These are phyloP conservation scores for Micoletzkya japonica DNA, from an alignment of 2,888 invertebrate genomes.

Conservation along the genomic window DNA sequence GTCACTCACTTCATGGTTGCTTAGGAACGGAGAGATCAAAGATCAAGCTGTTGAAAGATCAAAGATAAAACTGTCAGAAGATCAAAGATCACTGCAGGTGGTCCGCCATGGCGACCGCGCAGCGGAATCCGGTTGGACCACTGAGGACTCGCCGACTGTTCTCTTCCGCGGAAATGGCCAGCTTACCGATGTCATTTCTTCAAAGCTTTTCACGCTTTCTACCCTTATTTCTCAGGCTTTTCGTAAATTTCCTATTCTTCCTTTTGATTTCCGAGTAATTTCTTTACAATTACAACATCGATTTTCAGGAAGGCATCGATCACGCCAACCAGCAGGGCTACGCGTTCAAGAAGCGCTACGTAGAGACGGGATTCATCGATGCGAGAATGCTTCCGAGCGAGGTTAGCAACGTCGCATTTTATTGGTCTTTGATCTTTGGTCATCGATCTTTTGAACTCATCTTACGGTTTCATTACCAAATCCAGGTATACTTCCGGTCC, in stretches of 20 bases:
- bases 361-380: slow-evolving; percentile 24
- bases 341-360: slow-evolving; percentile 21
- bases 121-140: background rate
- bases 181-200: slow-evolving; percentile 21
- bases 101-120: slow-evolving; percentile 14
- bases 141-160: background rate
- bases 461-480: background rate
- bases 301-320: slow-evolving; percentile 14
- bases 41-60: no score
- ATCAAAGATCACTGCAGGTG: no score
- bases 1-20: no score
- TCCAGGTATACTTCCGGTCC: slow-evolving; percentile 14
- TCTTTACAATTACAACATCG: background rate
- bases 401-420: background rate
- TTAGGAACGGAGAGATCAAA: no score
- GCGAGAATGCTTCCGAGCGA: background rate
- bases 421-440: background rate
- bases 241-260: no score
- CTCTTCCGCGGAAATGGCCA: slow-evolving; percentile 22
- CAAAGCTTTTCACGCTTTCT: no score
- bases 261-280: no score
- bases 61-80: no score
- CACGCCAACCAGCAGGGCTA: slow-evolving; percentile 6
- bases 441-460: background rate
- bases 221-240: no score